These are phyloP conservation scores for Nibea coibor DNA, from an alignment of 2,113 vertebrate species.

Conservation along the genomic window DNA sequence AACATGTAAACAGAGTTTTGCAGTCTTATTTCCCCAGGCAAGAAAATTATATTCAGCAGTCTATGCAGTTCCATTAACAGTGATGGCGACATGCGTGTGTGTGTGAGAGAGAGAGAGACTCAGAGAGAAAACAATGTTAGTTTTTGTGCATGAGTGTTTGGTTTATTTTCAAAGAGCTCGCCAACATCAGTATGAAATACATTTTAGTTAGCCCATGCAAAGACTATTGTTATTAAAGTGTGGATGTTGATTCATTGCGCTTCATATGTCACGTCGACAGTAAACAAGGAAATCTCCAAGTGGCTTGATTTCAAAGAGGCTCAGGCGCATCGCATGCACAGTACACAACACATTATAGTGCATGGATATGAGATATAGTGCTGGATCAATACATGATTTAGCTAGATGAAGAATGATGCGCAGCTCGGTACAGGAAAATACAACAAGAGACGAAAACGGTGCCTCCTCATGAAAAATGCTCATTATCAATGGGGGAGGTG, in stretches of 20 bases:
- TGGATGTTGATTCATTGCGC: conserved; percentile 58
- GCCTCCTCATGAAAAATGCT: conserved; percentile 80
- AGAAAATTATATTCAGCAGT: conserved; percentile 48
- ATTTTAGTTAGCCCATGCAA: conserved; percentile 74
- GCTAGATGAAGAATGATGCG: conserved; percentile 77
- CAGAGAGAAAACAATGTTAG: conserved; percentile 42
- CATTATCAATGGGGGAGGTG: conserved; percentile 83
- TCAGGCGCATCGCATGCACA: conserved; percentile 43
- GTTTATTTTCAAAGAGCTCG: conserved; percentile 66
- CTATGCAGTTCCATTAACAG: conserved; percentile 54
- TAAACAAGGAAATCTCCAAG: conserved; percentile 58
- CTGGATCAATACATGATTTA: conserved; percentile 79
- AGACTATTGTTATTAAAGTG: conserved; percentile 74
- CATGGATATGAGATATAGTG: conserved; percentile 74
- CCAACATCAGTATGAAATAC: conserved; percentile 59
- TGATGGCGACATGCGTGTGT: conserved; percentile 14
- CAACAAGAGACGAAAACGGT: conserved; percentile 66
- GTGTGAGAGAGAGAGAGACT: background rate
- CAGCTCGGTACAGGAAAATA: conserved; percentile 65
- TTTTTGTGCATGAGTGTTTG: conserved; percentile 59
- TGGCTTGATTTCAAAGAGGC: conserved; percentile 40
- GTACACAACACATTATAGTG: conserved; percentile 63
- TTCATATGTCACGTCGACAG: conserved; percentile 42
- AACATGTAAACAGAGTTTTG: conserved; percentile 46
- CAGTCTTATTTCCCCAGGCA: conserved; percentile 48